Percentiles rank a stretch among this genome's conserved stretches.
phyloP scores from a whole-genome alignment of 2,113 vertebrate genomes.

The Rynchops niger region DNA sequence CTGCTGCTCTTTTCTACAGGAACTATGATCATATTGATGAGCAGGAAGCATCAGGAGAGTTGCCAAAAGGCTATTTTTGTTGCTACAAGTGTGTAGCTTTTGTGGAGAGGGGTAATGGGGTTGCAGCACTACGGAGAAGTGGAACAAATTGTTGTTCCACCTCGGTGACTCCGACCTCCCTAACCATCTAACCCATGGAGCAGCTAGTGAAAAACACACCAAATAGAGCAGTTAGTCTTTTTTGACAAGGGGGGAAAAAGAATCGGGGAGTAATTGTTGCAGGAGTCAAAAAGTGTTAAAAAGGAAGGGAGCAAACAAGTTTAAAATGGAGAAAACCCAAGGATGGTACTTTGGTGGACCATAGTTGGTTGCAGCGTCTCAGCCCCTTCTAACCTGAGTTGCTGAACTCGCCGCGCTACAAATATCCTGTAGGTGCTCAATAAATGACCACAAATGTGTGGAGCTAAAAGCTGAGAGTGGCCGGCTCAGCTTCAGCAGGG shows the following conservation, averaged over 20 bases:
- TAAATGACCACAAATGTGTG: neutral
- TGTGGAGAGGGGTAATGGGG: neutral
- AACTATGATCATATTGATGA: neutral
- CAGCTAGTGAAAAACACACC: neutral
- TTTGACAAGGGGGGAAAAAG: neutral
- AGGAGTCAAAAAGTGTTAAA: neutral
- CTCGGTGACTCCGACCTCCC: neutral
- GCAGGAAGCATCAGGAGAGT: neutral
- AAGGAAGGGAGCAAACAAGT: neutral
- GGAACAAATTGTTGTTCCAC: neutral
- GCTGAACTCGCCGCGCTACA: neutral
- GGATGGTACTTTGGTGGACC: neutral
- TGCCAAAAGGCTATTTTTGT: neutral
- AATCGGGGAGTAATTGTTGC: neutral
- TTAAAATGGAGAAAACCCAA: neutral
- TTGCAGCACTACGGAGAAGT: neutral
- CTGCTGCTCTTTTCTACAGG: neutral
- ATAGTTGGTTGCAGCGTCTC: neutral
- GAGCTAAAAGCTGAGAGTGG: neutral
- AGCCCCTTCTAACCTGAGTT: neutral
- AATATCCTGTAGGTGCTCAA: neutral
- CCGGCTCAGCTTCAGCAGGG: neutral
- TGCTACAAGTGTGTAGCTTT: neutral
- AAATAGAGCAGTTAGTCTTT: neutral
- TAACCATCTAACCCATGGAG: neutral